Evolutionary conservation across 2,797 vertebrate species (phyloP).

Genomic region (Oreonectes daqikongensis): DNA sequence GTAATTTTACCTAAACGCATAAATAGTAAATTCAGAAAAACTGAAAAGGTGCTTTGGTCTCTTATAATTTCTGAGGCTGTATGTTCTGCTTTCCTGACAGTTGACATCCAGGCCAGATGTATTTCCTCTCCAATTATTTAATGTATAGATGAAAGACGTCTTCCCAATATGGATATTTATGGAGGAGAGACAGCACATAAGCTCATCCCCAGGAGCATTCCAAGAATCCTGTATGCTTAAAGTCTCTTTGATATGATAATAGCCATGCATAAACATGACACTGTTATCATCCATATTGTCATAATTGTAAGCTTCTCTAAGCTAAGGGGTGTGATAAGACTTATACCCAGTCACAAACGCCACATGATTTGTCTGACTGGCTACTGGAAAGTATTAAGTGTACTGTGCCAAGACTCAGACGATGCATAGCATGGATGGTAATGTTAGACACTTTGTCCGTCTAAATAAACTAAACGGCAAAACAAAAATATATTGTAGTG

Average conservation of each 20-base stretch:
- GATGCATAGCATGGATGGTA: background rate
- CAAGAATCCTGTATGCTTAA: constrained; percentile 36
- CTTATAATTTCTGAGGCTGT: no score
- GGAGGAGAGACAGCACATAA: constrained; percentile 20
- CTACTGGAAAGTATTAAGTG: constrained; percentile 29
- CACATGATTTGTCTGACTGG: background rate
- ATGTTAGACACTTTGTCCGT: background rate
- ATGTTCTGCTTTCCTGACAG: background rate
- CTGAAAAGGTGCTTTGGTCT: no score
- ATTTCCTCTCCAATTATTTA: constrained; percentile 12
- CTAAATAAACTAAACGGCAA: background rate
- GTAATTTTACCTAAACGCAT: no score
- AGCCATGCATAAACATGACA: constrained; percentile 52
- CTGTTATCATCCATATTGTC: constrained; percentile 46
- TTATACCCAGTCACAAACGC: constrained; percentile 12
- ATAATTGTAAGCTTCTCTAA: constrained; percentile 46
- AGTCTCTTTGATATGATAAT: constrained; percentile 58
- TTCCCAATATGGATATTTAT: constrained; percentile 24
- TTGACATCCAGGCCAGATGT: constrained; percentile 7
- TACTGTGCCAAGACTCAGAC: constrained; percentile 5
- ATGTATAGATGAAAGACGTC: constrained; percentile 1
- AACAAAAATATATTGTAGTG: no score
- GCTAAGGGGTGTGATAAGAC: constrained; percentile 20
- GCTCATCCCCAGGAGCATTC: constrained; percentile 31
- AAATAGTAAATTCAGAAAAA: no score